Conservation (phyloP, 2,113 vertebrate genomes). For the Microcebus ravelobensis region DNA sequence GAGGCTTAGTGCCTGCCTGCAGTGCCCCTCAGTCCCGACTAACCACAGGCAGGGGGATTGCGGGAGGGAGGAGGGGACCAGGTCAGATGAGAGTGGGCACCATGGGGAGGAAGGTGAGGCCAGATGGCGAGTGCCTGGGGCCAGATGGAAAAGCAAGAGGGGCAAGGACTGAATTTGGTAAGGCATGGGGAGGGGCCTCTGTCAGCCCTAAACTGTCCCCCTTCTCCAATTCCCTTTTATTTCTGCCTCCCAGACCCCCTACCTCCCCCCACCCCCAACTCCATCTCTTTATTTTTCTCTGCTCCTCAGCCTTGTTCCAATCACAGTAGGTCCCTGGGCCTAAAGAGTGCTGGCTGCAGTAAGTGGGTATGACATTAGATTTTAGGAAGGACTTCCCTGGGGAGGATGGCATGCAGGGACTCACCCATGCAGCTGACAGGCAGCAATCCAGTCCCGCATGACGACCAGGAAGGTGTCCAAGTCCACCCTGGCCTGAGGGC, state of each 20-base stretch:
- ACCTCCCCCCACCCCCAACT: not conserved
- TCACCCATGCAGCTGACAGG: conserved; percentile 81
- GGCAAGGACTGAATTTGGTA: not conserved
- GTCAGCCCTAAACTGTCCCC: not conserved
- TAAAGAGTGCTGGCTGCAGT: not conserved
- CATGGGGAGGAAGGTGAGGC: conserved; percentile 41
- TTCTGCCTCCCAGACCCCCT: not conserved
- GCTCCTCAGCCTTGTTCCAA: not conserved
- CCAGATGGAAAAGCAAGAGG: conserved; percentile 62
- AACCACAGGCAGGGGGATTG: not conserved
- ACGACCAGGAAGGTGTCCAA: conserved; percentile 79
- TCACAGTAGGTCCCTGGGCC: not conserved
- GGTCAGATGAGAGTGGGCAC: not conserved
- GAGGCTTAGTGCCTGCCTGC: conserved; percentile 60
- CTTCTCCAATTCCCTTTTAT: not conserved
- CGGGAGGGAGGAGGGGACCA: not conserved
- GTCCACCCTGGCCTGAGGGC: conserved; percentile 71
- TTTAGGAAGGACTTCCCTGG: not conserved
- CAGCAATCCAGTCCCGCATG: conserved; percentile 83
- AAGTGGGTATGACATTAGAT: not conserved
- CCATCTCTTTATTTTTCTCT: not conserved
- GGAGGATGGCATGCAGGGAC: not conserved
- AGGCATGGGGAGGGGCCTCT: not conserved
- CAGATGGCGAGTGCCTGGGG: conserved; percentile 54
- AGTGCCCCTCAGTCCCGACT: not conserved